Base-by-base conservation (phyloP, 2,797 vertebrate genomes). In the Sciaenops ocellatus region DNA sequence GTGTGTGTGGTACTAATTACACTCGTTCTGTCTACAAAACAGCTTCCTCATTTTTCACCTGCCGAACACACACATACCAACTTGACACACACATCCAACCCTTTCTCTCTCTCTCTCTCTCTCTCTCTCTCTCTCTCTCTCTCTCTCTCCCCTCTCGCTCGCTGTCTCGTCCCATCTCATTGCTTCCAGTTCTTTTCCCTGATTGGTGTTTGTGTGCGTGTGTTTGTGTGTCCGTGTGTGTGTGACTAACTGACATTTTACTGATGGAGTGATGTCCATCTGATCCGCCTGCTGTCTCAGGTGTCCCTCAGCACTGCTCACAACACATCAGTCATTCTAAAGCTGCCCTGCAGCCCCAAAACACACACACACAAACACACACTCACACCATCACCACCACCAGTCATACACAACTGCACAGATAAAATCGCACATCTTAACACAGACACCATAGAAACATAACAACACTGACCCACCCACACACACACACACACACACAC, bases 331-430 rank as follows among this genome's bases (percentile, higher is more conserved):
- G 89, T 95, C 93, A 95, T 90, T 82, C 86, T 92, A 94, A 95
- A 92, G 84, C 90, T 92, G 91, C 94, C 95, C 95, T 26, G 84
- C 90, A 95, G 95, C 91, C 93, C 84, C 93, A 95, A 94, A 95
- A 95, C 93, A 95, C 86, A 93, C 82, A 73, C 80, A 76, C 65
- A 70, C 66, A 75, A 69, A 78, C 70, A 83, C 76, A 76, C 54
- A 70, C 59, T 64, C 47, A 61, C 55, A 34, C 47, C 34, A 51
- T 8, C 60, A 50, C 74, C 73, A 76, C 63, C 81, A 71, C 54
- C 80, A 83, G 76, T 83, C 87, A 92, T 72, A 92, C 86, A 90
- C 74, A 90, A 82, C 67, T 78, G 85, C 89, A 87, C 83, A 86
- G 85, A 92, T 89, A 91, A 90, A 88, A 93, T 90, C 84, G 4